Percentiles rank a stretch among this genome's conserved stretches.
Conservation (phyloP, 1,140 invertebrate genomes). For the Macrostomum lignano region DNA sequence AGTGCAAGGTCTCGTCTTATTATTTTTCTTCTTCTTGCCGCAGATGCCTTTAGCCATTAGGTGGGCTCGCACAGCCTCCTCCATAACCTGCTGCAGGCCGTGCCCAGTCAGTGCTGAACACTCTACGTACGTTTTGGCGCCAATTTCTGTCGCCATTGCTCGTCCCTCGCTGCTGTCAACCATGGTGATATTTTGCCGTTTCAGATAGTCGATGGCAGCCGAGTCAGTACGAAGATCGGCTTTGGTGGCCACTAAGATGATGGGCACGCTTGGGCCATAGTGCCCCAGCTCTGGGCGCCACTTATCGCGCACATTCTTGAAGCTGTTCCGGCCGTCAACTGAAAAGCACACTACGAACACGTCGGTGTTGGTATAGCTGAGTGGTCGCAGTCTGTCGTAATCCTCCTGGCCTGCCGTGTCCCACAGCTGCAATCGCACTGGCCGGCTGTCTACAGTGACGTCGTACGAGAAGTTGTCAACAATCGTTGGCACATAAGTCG, state of each 20-base stretch:
- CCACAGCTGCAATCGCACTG: slow-evolving; percentile 66
- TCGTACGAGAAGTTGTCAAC: slow-evolving; percentile 70
- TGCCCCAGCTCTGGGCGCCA: slow-evolving; percentile 99
- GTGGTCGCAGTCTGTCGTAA: slow-evolving; percentile 67
- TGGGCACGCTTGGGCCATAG: slow-evolving; percentile 82
- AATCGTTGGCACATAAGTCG: slow-evolving; percentile 1
- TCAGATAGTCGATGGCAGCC: too few species aligned
- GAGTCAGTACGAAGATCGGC: slow-evolving; percentile 94
- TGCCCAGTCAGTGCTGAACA: too few species aligned
- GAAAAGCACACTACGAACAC: slow-evolving; percentile 93
- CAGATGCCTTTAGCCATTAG: too few species aligned
- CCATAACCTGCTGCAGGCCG: too few species aligned
- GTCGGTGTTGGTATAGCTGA: slow-evolving; percentile 88
- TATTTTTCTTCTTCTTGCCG: too few species aligned
- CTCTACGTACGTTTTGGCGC: too few species aligned
- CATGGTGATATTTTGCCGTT: too few species aligned
- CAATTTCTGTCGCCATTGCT: too few species aligned
- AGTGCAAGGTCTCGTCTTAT: too few species aligned
- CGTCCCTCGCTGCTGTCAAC: too few species aligned
- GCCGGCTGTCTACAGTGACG: slow-evolving; percentile 91
- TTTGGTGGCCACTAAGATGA: slow-evolving; percentile 85
- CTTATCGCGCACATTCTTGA: slow-evolving; percentile 98
- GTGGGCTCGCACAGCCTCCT: too few species aligned
- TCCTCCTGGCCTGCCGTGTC: slow-evolving; percentile 45
- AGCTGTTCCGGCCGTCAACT: slow-evolving; percentile 85